Percentiles rank a stretch among this genome's conserved stretches.
Conservation (phyloP, 1,140 invertebrate species). For the Delia radicum region DNA sequence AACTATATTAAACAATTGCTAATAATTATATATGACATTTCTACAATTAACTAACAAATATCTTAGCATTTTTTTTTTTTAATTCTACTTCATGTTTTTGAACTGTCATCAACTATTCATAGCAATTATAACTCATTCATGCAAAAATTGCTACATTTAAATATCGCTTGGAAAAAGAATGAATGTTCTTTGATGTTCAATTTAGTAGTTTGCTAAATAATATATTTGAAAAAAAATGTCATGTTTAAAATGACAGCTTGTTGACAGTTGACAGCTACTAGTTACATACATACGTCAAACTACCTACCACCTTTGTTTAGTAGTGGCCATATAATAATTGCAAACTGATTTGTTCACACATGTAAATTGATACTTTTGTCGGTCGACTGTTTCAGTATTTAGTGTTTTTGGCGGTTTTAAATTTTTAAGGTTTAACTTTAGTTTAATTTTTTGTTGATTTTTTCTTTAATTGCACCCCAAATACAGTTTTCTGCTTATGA, state of each 20-base stretch:
- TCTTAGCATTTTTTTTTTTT: background rate
- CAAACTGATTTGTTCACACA: background rate
- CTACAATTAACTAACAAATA: background rate
- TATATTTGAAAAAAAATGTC: background rate
- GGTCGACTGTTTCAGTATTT: background rate
- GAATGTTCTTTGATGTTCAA: too few relatives aligned
- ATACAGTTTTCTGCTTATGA: background rate
- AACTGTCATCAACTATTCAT: background rate
- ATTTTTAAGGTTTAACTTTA: background rate
- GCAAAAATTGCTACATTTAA: background rate
- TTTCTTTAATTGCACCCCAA: too few relatives aligned
- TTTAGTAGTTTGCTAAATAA: too few relatives aligned
- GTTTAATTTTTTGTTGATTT: background rate
- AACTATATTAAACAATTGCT: background rate
- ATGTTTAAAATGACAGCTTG: background rate
- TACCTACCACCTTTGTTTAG: background rate
- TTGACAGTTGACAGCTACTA: background rate
- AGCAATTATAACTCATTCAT: background rate
- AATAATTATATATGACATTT: background rate
- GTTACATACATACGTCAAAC: background rate
- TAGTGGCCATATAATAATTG: background rate
- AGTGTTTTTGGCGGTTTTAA: too few relatives aligned
- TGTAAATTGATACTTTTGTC: background rate
- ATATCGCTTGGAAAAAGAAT: too few relatives aligned
- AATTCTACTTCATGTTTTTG: background rate